Evolutionary conservation across 2,113 vertebrate species (phyloP).

Genomic region (Cettia cetti): DNA sequence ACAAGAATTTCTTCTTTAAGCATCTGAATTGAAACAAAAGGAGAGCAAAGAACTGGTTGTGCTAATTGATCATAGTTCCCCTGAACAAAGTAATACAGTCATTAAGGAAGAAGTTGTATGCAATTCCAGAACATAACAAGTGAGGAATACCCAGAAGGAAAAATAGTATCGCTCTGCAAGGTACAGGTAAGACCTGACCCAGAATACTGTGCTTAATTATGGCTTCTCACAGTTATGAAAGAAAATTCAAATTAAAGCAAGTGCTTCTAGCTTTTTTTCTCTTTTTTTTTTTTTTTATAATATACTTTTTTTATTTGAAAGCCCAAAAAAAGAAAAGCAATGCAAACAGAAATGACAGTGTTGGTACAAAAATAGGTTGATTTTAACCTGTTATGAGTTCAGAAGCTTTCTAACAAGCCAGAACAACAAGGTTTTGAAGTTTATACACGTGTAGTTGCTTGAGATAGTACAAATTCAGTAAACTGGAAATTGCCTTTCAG

Average conservation of each 20-base stretch:
- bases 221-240: neutral
- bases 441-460: neutral
- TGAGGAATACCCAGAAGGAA: neutral
- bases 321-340: neutral
- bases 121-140: neutral
- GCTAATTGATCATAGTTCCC: neutral
- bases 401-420: neutral
- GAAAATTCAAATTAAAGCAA: neutral
- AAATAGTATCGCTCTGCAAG: neutral
- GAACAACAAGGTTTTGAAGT: neutral
- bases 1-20: neutral
- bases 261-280: neutral
- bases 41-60: neutral
- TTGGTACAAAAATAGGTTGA: neutral
- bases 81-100: neutral
- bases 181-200: neutral
- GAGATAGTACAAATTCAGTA: neutral
- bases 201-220: neutral
- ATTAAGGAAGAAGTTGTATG: neutral
- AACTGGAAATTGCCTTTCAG: neutral
- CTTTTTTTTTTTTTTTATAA: too few species aligned
- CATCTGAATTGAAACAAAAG: neutral
- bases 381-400: neutral
- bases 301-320: neutral
- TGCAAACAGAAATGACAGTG: neutral